Base-by-base conservation (phyloP, 2,888 invertebrate genomes). In the Portevinia maculata region DNA sequence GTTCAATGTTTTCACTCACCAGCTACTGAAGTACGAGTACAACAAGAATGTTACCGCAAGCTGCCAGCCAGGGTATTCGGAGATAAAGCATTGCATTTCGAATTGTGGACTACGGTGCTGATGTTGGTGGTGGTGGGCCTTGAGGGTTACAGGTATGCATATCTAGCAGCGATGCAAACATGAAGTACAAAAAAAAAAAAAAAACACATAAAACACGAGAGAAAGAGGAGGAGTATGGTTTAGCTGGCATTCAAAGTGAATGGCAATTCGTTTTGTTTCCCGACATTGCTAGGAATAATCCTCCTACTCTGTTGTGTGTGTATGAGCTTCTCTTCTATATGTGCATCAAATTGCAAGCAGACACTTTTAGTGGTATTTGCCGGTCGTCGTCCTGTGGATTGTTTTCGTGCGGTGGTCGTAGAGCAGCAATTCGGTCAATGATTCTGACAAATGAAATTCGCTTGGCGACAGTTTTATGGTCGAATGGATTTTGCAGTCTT, bases 401-500 rank as follows among this genome's bases (percentile, higher is more conserved):
- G 44, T 44, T 59, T 50, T 50, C 8, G 9, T n/a, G n/a, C 21
- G 59, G 1, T 30, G 50, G 34, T 11, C 46, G 24, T 28, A 59
- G 7, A 24, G 19, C 15, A 53, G 21, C 53, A 79, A 74, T 74
- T 74, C 57, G 74, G 67, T 76, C 65, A 71, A 67, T 78, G 78
- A 67, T 78, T 78, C 71, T 83, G 83, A 78, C 76, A 78, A 83
- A 83, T 83, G 71, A 78, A 71, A 83, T 83, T 83, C 83, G 78
- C 78, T 46, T 73, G 83, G 83, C 83, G 83, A 83, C 83, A 83
- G 83, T 76, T 83, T 83, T 83, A 83, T 83, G 83, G 78, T 55
- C 78, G 78, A 83, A 83, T 83, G 70, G 83, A 78, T 78, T 83
- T 73, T 48, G 41, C 62, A 67, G 39, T 70, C 65, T 67, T n/a